Evolutionary conservation across 2,888 invertebrate genomes (phyloP), one percentile per base, ranked within the genome.

Genomic region (Agrotis segetum): DNA sequence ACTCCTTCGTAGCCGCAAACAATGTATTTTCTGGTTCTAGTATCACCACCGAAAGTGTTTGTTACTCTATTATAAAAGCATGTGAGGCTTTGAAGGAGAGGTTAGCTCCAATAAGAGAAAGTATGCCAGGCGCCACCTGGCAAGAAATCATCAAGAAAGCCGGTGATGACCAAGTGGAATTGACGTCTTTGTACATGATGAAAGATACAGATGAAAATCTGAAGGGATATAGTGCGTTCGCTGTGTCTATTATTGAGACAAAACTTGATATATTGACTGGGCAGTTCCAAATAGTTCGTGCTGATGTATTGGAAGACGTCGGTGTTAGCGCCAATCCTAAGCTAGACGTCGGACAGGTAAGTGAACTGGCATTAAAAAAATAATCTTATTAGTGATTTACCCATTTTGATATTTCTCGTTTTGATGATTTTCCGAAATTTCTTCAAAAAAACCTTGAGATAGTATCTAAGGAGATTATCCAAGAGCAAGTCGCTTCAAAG

Each of bases 201-300:
- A 95, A 94, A 0, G 90, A 94, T 34, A 94, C 95, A 7, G 97
- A 97, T 53, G 78, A 95, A 0, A 95, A 96, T 34, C 87, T 97
- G 34, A 87, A 93, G 55, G 66, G 79, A 0, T 98, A 98, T 83
- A 89, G 89, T 21, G 96, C 97, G 46, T 97, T 97, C 88, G 97
- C 97, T 11, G 96, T 97, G 0, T 91, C 96, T 1, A 96, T 97
- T 21, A 88, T 97, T 11, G 98, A 98, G 92, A 97, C 97, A 0
- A 97, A 97, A 85, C 86, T 98, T 5, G 98, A 98, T 88, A 92
- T 98, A 3, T 88, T 98, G 60, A 98, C 98, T 2, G 98, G 98
- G 3, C 97, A 97, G 85, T 97, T 97, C 79, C 93, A 97, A 84
- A 91, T 97, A 52, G 87, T 91, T 1, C 93, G 97, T 77, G 97